Percentiles rank a stretch among this genome's conserved stretches.
Conservation (phyloP, 1,140 invertebrate genomes). For the Hesperophylax magnus region DNA sequence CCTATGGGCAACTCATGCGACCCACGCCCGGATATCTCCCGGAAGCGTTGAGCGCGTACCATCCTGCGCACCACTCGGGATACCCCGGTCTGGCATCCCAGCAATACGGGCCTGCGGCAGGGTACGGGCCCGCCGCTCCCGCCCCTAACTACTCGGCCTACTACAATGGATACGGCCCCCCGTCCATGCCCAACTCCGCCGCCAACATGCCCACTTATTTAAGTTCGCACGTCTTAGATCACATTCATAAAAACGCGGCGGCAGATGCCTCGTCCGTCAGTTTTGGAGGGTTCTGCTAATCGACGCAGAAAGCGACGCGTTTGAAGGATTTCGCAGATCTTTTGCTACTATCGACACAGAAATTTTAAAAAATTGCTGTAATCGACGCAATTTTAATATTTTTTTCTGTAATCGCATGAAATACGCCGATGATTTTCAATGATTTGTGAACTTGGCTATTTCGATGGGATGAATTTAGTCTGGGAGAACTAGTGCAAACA, state of each 20-base stretch:
- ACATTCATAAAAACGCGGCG: slow-evolving; percentile 66
- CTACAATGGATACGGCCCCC: slow-evolving; percentile 67
- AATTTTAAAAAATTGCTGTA: no score
- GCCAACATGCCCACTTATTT: slow-evolving; percentile 57
- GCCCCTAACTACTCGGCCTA: slow-evolving; percentile 59
- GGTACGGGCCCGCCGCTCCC: slow-evolving; percentile 64
- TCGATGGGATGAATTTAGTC: no score
- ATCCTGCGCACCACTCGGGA: slow-evolving; percentile 56
- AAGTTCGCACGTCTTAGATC: slow-evolving; percentile 57
- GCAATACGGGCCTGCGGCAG: slow-evolving; percentile 59
- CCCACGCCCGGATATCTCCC: slow-evolving; percentile 68
- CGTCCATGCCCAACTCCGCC: slow-evolving; percentile 54
- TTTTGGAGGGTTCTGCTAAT: slow-evolving; percentile 70
- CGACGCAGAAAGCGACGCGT: background rate
- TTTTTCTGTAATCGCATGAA: no score
- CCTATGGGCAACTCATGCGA: slow-evolving; percentile 66
- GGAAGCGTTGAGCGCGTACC: slow-evolving; percentile 62
- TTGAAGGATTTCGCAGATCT: background rate
- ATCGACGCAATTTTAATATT: no score
- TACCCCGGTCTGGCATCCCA: slow-evolving; percentile 54
- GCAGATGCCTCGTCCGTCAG: slow-evolving; percentile 65
- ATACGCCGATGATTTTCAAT: no score
- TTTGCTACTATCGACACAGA: no score
- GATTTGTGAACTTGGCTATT: no score
- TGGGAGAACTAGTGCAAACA: no score